Conservation (phyloP, 2,113 vertebrate genomes). For the human region GRCh38 chr1:70510501-70511000, state of each 20-base stretch:
- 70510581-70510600: too few species aligned
- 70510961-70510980: not conserved
- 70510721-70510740: too few species aligned
- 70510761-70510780: not conserved
- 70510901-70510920: not conserved
- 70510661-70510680: too few species aligned
- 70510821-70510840: not conserved
- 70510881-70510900: not conserved
- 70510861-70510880: not conserved
- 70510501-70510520: too few species aligned
- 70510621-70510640: too few species aligned
- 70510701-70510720: too few species aligned
- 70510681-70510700: too few species aligned
- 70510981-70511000: not conserved
- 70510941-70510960: not conserved
- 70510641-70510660: too few species aligned
- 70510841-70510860: not conserved
- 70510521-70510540: too few species aligned
- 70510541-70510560: too few species aligned
- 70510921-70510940: not conserved
- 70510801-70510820: not conserved
- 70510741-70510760: not conserved
- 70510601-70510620: too few species aligned
- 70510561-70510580: too few species aligned
- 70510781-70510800: not conserved